Evolutionary conservation across 1,140 invertebrate species (phyloP).

Genomic region (Meteorus sp.): DNA sequence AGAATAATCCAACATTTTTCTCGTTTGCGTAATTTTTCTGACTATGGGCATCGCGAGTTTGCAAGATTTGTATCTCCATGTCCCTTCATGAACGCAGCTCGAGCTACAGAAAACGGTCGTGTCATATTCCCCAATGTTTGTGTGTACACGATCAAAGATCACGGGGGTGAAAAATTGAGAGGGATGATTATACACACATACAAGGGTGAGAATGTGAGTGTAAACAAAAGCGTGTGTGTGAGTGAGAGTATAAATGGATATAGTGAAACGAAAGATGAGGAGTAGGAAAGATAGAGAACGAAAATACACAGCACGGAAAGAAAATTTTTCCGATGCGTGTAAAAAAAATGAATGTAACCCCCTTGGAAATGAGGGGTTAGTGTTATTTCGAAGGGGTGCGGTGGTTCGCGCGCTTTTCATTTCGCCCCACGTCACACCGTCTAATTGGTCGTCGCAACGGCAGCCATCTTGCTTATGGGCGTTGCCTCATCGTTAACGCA

Average conservation of each 20-base stretch:
- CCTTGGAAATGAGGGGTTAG: constrained; percentile 5
- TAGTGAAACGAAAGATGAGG: neutral
- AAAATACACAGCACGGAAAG: neutral
- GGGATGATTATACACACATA: too few relatives aligned
- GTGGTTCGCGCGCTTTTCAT: constrained; percentile 26
- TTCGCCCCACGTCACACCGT: constrained; percentile 10
- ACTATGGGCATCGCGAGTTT: too few relatives aligned
- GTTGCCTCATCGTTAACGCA: constrained; percentile 14
- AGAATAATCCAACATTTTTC: too few relatives aligned
- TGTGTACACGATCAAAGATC: too few relatives aligned
- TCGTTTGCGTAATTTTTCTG: too few relatives aligned
- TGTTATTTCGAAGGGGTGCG: constrained; percentile 16
- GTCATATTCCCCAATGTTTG: too few relatives aligned
- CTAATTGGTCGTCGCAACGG: constrained; percentile 19
- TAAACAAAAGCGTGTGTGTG: too few relatives aligned
- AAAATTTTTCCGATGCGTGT: constrained; percentile 21
- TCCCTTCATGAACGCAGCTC: too few relatives aligned
- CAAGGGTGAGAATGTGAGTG: too few relatives aligned
- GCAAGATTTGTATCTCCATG: too few relatives aligned
- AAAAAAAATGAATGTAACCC: constrained; percentile 20
- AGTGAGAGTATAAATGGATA: too few relatives aligned
- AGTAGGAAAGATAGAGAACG: neutral
- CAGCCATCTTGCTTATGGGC: constrained; percentile 30
- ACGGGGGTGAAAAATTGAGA: neutral
- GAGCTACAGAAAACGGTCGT: too few relatives aligned